Conservation (phyloP, 2,888 invertebrate genomes). For the Tenthredo amoena region DNA sequence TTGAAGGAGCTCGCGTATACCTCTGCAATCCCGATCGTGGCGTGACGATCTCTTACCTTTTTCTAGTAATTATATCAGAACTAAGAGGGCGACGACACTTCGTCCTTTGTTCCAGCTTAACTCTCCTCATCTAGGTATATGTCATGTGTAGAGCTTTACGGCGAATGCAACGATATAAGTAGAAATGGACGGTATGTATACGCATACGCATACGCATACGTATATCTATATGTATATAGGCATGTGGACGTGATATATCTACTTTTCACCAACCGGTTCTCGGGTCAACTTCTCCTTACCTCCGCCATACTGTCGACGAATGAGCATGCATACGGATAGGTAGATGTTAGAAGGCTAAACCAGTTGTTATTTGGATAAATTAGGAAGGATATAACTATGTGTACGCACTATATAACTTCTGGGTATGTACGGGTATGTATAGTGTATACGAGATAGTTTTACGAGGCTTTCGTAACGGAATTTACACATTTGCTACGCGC, state of each 20-base stretch:
- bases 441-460: neutral
- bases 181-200: neutral
- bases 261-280: slow-evolving; percentile 43
- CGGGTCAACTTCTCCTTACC: slow-evolving; percentile 33
- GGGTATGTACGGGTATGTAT: neutral
- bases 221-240: neutral
- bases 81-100: slow-evolving; percentile 21
- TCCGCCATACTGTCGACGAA: slow-evolving; percentile 8
- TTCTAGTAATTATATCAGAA: slow-evolving; percentile 25
- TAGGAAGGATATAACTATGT: neutral
- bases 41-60: slow-evolving; percentile 5
- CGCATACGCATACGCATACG: neutral
- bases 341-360: neutral
- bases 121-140: neutral
- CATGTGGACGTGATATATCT: slow-evolving; percentile 33
- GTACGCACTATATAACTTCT: neutral
- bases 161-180: neutral
- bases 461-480: neutral
- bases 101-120: slow-evolving; percentile 10
- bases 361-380: neutral
- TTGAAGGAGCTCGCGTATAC: neutral
- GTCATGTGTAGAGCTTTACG: neutral
- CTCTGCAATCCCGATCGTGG: neutral
- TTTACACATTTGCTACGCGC: neutral
- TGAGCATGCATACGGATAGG: neutral